Conservation (phyloP, 2,113 vertebrate species). For the Lagopus muta region DNA sequence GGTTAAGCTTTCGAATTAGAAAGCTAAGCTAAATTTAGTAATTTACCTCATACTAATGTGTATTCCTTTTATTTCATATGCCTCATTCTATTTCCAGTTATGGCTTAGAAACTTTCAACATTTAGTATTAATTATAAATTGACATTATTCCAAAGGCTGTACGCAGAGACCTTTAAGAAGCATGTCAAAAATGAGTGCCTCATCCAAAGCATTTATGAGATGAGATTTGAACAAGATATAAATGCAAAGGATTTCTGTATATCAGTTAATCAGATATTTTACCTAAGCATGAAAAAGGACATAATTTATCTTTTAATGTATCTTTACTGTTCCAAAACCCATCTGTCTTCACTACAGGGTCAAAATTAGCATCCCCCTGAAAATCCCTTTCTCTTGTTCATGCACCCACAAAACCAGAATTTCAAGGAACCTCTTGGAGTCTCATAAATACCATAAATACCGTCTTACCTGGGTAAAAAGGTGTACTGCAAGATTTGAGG, state of each 20-base stretch:
- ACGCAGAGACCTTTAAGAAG: background rate
- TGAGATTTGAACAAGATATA: background rate
- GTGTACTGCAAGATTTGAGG: background rate
- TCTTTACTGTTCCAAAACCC: background rate
- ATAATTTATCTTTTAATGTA: background rate
- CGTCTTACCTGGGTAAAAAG: background rate
- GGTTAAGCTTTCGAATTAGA: background rate
- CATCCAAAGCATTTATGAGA: background rate
- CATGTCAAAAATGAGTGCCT: background rate
- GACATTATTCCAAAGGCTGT: slow-evolving; percentile 1
- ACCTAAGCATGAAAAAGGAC: background rate
- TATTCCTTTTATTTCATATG: background rate
- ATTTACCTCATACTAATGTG: background rate
- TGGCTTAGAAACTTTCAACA: background rate
- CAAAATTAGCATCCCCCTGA: background rate
- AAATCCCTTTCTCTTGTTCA: background rate
- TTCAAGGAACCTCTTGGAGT: background rate
- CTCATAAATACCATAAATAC: background rate
- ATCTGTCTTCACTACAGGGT: background rate
- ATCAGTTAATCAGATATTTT: background rate
- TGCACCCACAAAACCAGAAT: background rate
- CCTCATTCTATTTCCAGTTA: background rate
- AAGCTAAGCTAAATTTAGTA: background rate
- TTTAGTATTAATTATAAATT: slow-evolving; percentile 22
- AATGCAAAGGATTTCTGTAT: background rate